Conservation (phyloP, 2,797 vertebrate species). For the Myotis daubentonii region DNA sequence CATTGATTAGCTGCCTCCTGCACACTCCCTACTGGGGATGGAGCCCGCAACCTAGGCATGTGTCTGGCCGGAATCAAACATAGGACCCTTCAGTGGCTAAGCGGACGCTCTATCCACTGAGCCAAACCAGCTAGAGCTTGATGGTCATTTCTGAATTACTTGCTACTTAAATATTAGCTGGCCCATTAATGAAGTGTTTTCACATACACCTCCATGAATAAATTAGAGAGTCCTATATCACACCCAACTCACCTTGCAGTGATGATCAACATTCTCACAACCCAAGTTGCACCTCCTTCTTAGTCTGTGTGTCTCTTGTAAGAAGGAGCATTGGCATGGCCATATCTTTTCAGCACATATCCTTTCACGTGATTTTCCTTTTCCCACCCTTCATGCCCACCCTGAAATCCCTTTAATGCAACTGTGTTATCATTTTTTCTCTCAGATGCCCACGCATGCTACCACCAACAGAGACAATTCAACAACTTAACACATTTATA, state of each 20-base stretch:
- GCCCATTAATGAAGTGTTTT: not conserved
- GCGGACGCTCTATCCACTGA: too few relatives aligned
- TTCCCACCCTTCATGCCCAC: not conserved
- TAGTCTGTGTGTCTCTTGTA: not conserved
- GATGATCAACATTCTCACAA: not conserved
- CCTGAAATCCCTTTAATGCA: not conserved
- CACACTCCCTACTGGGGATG: too few relatives aligned
- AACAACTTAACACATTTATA: conserved; percentile 81
- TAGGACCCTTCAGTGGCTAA: too few relatives aligned
- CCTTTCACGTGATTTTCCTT: not conserved
- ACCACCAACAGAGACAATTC: conserved; percentile 79
- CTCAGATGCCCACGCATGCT: conserved; percentile 63
- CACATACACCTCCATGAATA: not conserved
- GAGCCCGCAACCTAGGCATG: too few relatives aligned
- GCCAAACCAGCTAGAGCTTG: too few relatives aligned
- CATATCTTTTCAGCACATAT: not conserved
- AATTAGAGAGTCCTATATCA: not conserved
- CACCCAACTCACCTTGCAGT: conserved; percentile 58
- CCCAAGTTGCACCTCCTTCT: not conserved
- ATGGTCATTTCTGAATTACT: not conserved
- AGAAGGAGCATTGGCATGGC: not conserved
- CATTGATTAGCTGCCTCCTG: too few relatives aligned
- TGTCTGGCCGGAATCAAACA: too few relatives aligned
- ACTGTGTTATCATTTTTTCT: not conserved
- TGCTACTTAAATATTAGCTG: not conserved